These are phyloP conservation scores for Pipistrellus nathusii DNA, from an alignment of 2,797 vertebrate genomes.

Conservation along the genomic window DNA sequence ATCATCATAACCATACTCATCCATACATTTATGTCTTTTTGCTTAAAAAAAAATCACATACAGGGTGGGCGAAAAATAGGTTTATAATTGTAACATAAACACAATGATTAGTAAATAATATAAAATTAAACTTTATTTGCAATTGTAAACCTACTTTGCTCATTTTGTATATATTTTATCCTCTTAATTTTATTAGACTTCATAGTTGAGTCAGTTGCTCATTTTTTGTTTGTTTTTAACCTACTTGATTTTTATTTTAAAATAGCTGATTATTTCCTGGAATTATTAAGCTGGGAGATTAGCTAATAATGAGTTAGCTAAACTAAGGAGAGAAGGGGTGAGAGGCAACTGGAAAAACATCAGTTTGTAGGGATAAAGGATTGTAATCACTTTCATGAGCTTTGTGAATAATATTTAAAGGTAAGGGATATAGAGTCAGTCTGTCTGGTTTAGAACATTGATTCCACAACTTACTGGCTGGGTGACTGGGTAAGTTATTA, in stretches of 20 bases:
- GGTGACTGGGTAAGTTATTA: not conserved
- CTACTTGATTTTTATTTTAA: not conserved
- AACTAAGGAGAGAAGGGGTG: not conserved
- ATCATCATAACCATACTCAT: not conserved
- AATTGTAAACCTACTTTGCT: not conserved
- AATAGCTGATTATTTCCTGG: not conserved
- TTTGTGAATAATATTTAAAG: slow-evolving; percentile 22
- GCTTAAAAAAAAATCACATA: not conserved
- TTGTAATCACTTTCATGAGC: not conserved
- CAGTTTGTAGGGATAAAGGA: not conserved
- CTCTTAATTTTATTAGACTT: not conserved
- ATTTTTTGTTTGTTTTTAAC: slow-evolving; percentile 10
- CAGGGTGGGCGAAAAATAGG: not conserved
- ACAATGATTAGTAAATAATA: not conserved
- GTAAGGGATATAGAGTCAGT: not conserved
- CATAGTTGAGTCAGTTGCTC: not conserved
- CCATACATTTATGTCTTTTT: not conserved
- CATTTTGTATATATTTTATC: not conserved
- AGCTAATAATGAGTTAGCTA: not conserved
- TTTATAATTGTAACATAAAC: not conserved
- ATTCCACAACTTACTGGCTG: not conserved
- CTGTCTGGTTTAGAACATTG: not conserved
- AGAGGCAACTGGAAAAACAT: not conserved
- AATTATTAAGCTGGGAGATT: slow-evolving; percentile 42
- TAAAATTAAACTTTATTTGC: not conserved